Evolutionary conservation across 1,140 invertebrate genomes (phyloP).

Genomic region (Conus betulinus): DNA sequence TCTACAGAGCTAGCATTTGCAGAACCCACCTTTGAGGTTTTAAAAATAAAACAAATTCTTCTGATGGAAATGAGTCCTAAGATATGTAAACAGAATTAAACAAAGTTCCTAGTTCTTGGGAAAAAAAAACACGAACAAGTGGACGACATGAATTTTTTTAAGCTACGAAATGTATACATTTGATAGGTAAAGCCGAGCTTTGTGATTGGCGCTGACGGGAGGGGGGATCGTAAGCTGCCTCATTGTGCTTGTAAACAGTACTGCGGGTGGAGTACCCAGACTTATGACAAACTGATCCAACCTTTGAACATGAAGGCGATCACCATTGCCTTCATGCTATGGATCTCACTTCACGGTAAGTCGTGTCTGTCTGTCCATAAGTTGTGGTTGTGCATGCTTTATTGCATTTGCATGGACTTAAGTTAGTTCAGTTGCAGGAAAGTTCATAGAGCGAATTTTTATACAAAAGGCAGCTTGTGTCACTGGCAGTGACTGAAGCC

Average conservation of each 20-base stretch:
- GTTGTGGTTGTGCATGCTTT: background rate
- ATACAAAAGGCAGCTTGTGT: no score
- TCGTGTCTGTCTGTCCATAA: background rate
- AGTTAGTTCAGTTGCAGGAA: background rate
- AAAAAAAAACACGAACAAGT: no score
- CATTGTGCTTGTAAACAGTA: constrained; percentile 34
- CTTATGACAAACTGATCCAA: constrained; percentile 23
- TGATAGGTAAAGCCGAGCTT: background rate
- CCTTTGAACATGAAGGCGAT: constrained; percentile 38
- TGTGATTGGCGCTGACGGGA: background rate
- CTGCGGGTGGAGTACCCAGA: constrained; percentile 26
- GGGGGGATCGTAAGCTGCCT: background rate
- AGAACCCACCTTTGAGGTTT: background rate
- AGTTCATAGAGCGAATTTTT: background rate
- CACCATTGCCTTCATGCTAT: constrained; percentile 36
- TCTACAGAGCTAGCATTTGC: background rate
- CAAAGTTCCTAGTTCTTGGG: background rate
- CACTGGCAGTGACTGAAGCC: no score
- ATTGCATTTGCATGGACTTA: background rate
- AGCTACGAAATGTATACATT: background rate
- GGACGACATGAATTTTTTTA: background rate
- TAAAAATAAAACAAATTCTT: background rate
- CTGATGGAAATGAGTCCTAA: background rate
- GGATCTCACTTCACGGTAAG: constrained; percentile 38
- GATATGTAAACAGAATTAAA: background rate